phyloP scores from a whole-genome alignment of 2,113 vertebrate genomes.

The Sus scrofa region DNA sequence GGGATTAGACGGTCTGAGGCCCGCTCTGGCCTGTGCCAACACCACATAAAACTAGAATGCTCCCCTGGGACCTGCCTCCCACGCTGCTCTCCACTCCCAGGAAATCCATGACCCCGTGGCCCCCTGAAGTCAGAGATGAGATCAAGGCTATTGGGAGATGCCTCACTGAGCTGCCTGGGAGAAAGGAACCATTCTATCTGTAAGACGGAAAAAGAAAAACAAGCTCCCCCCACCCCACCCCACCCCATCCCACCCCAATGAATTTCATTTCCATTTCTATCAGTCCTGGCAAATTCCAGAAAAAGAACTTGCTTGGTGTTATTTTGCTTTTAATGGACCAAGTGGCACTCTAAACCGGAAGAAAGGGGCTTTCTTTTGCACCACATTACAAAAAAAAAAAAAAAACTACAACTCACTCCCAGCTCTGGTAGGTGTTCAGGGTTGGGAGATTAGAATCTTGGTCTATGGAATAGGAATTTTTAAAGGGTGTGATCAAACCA shows the following conservation, averaged over 20 bases:
- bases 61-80: background rate
- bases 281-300: background rate
- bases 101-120: background rate
- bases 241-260: background rate
- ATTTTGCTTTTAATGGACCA: background rate
- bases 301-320: background rate
- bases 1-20: slow-evolving; percentile 75
- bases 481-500: background rate
- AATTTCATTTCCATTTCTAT: slow-evolving; percentile 16
- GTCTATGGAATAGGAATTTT: background rate
- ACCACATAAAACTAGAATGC: slow-evolving; percentile 67
- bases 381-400: background rate
- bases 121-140: slow-evolving; percentile 17
- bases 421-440: background rate
- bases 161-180: slow-evolving; percentile 16
- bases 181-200: slow-evolving; percentile 9
- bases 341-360: background rate
- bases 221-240: background rate
- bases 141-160: background rate
- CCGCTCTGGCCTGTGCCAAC: slow-evolving; percentile 65
- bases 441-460: background rate
- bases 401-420: background rate
- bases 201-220: background rate
- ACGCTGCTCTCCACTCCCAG: background rate
- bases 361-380: background rate